Conservation (phyloP, 64 coral and sea anemone genomes). For the Stichodactyla mertensii region DNA sequence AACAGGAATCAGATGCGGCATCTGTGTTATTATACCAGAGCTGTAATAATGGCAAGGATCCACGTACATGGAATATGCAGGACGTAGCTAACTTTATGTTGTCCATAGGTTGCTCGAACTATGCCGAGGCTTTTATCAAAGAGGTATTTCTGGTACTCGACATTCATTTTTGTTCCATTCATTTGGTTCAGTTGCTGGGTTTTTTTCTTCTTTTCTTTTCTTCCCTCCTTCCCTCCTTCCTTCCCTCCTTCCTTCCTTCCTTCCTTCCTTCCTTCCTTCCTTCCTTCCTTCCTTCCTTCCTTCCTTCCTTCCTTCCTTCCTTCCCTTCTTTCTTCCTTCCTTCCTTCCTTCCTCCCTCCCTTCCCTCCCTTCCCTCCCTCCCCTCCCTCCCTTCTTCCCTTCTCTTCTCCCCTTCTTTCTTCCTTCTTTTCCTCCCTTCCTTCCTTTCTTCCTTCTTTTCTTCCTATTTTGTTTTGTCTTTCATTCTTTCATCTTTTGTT, state of each 20-base stretch:
- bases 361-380: no score
- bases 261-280: no score
- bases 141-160: constrained; percentile 28
- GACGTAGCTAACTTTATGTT: constrained; percentile 85
- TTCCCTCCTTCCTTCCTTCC: no score
- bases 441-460: background rate
- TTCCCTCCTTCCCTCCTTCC: background rate
- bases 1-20: constrained; percentile 83
- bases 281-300: no score
- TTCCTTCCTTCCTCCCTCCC: background rate
- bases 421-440: background rate
- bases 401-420: no score
- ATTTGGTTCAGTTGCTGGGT: no score
- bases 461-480: background rate
- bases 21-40: constrained; percentile 89
- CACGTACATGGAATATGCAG: constrained; percentile 89
- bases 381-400: no score
- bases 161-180: background rate
- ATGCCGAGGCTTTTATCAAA: constrained; percentile 87
- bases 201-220: background rate
- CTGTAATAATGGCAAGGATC: constrained; percentile 77
- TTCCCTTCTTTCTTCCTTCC: background rate
- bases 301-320: background rate
- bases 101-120: constrained; percentile 93
- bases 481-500: no score